These are phyloP conservation scores for Macrophya annulata DNA, from an alignment of 2,888 invertebrate genomes.

Conservation along the genomic window DNA sequence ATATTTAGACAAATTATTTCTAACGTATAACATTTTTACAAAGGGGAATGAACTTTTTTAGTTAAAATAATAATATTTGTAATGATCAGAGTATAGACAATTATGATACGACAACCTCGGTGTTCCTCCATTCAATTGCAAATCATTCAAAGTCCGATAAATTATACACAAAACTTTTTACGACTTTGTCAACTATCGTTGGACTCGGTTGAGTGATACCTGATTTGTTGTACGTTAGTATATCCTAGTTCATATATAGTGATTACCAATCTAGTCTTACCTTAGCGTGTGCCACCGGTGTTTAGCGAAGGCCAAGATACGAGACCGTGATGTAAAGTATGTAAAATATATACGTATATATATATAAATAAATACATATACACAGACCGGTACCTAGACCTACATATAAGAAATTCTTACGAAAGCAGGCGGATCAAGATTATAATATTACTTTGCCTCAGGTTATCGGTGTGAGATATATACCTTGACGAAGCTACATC, in stretches of 20 bases:
- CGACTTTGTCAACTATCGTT: constrained; percentile 2
- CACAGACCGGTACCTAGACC: constrained; percentile 68
- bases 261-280: constrained; percentile 43
- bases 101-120: constrained; percentile 26
- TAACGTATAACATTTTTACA: background rate
- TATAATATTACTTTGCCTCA: constrained; percentile 52
- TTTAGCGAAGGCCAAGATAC: constrained; percentile 44
- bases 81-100: background rate
- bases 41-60: background rate
- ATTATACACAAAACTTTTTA: constrained; percentile 20
- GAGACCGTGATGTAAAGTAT: constrained; percentile 41
- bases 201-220: constrained; percentile 30
- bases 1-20: background rate
- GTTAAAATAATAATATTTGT: background rate
- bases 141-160: background rate
- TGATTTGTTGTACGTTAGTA: background rate
- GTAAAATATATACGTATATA: background rate
- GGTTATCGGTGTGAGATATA: constrained; percentile 45
- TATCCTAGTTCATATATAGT: background rate
- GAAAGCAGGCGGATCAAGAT: constrained; percentile 48
- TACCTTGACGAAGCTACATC: constrained; percentile 48
- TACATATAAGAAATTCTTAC: constrained; percentile 64
- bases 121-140: background rate
- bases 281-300: constrained; percentile 29
- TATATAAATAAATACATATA: background rate